Base-by-base conservation (phyloP, 2,888 invertebrate species). In the Macropis europaea region DNA sequence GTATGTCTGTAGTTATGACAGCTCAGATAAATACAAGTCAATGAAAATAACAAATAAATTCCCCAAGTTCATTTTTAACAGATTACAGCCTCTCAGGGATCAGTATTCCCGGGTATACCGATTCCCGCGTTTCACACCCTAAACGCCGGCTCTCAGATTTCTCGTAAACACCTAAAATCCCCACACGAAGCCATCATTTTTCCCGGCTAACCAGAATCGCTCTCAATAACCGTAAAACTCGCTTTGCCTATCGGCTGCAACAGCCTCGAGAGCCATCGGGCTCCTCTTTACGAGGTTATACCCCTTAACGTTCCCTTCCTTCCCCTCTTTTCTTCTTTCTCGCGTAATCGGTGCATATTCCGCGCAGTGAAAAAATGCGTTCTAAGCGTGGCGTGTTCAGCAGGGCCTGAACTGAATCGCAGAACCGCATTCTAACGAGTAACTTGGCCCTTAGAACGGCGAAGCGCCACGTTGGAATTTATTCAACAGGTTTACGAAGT, bases 401-500 rank as follows among this genome's bases (percentile, higher is more conserved):
- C 30, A 26, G 11, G 24, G 43, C 11, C 48, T 24, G 36, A 50
- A 53, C 60, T 56, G 48, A 68, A 48, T 68, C 57, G 53, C 40
- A 17, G 50, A 56, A 66, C 40, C 40, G 62, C 70, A 38, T 43
- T 72, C 64, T 73, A 66, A 73, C 73, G 72, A 64, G 72, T 73
- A 53, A 73, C 45, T 61, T 52, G 57, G 48, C 54, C 47, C 59
- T 71, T 71, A 63, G 34, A 45, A 24, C 43, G 15, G 11, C 24
- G 56, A 15, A 26, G 22, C 36, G 57, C 57, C 76, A 61, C 56
- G 61, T 47, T 59, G 68, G 72, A 84, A 85, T 86, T 86, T 86
- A 86, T 86, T 83, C 81, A 81, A 82, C 83, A 82, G 82, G 84
- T 89, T 89, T 87, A 89, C 87, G 87, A 88, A 89, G 88, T 89